Evolutionary conservation across 2,797 vertebrate species (phyloP), one percentile per base, ranked within the genome.

Genomic region (Dipus sagitta): DNA sequence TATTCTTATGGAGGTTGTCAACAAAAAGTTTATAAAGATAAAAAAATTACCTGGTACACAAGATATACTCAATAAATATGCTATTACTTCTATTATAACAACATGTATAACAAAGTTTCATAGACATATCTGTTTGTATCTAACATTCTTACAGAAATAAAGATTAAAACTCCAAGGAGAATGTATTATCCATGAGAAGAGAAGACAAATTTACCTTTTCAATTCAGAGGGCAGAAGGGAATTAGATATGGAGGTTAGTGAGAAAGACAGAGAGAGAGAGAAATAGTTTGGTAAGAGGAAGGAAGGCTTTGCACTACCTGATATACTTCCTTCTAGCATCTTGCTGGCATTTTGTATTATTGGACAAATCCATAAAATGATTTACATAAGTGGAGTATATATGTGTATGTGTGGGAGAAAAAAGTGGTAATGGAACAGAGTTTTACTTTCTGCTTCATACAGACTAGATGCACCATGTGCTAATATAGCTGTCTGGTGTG

Each of bases 141-240:
- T 95, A 10, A 54, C 83, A 88, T 78, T 90, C 28, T 86, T 93
- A 30, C 79, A 86, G 47, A 68, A 15, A 76, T 86, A 28, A 75
- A 85, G 13, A 85, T 14, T 95, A 14, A 90, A 94, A 89, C 26
- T 88, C 20, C 3, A 93, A 64, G 3, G 13, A 5, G 80, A 76
- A 70, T 89, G 2, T 86, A 78, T 71, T 94, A 88, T 86, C 64
- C 23, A 78, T 86, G 67, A 85, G 62, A 78, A 94, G 68, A 84
- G 38, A 72, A 23, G 68, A 24, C 3, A 70, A n/a, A 67, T 75
- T 95, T 72, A 13, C 58, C 20, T 78, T 58, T 94, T 85, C 42
- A 6, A 34, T 81, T 93, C 28, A 70, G 21, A 86, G 28, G 21
- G 26, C 34, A 81, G 91, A 78, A 72, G 20, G 42, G 32, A 89